Base-by-base conservation (phyloP, 2,888 invertebrate species). In the Pasiphila rectangulata region DNA sequence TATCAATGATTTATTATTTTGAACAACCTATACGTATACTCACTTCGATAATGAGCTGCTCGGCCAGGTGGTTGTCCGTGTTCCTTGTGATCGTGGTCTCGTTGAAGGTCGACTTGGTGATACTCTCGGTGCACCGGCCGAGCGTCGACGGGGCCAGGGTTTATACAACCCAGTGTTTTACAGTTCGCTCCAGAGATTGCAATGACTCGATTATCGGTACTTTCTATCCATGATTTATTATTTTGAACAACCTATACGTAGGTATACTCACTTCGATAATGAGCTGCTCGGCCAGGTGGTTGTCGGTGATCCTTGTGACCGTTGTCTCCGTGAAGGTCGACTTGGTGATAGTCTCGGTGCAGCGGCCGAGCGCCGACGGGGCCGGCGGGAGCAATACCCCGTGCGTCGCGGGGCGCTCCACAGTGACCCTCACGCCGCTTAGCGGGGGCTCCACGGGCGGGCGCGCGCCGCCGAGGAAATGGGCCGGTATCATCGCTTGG, bases 301-400 rank as follows among this genome's bases (percentile, higher is more conserved):
- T 97, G 90, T 97, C 96, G 70, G 97, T 97, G 89, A 97, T 93
- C 77, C 97, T 92, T 66, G 97, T 97, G 89, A 97, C 96, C 64
- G 96, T 96, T 60, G 96, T 97, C 91, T 97, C 97, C 75, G 97
- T 97, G 91, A 96, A 94, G 64, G 97, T 97, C 78, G 96, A 96
- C 92, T 96, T 97, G 84, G 97, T 97, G 91, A 97, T 95, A 83
- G 95, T 96, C 91, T 97, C 97, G 64, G 96, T 97, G 89, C 96
- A 95, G 82, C 93, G 92, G 80, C 97, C 97, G 77, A 95, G 92
- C 64, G 93, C 91, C 56, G 94, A 94, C 58, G 95, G 96, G 65
- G 96, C 92, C 72, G 96, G 95, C 64, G 96, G 96, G 75, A 92
- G 90, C 69, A 94, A 91, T 66, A 92, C 90, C 69, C 92, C 93